These are phyloP conservation scores for Rallus limicola DNA, from an alignment of 2,113 vertebrate species.

Conservation along the genomic window DNA sequence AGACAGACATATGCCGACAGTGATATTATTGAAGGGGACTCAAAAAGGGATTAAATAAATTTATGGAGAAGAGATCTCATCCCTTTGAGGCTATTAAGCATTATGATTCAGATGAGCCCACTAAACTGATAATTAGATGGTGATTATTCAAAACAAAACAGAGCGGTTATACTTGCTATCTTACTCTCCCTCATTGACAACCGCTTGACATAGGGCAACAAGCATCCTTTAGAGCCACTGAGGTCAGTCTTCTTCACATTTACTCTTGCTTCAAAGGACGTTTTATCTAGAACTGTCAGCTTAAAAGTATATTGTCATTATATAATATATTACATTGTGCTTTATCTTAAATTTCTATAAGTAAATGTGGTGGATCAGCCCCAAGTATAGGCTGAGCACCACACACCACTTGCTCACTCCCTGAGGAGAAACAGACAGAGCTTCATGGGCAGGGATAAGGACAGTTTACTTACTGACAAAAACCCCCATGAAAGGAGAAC, in stretches of 20 bases:
- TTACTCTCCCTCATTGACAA: background rate
- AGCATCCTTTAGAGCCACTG: background rate
- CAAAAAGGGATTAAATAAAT: background rate
- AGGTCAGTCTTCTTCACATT: background rate
- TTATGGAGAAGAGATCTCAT: background rate
- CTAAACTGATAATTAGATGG: background rate
- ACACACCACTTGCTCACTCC: no score
- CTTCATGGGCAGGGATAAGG: no score
- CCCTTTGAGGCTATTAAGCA: background rate
- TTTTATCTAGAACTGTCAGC: background rate
- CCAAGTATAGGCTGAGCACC: no score
- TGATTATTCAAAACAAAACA: background rate
- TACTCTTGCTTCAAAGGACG: background rate
- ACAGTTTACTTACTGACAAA: no score
- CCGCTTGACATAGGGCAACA: background rate
- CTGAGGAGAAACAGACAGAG: no score
- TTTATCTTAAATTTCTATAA: background rate
- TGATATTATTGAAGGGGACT: background rate
- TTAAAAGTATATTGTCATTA: background rate
- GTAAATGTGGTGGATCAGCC: no score
- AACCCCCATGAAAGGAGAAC: no score
- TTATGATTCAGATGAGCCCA: background rate
- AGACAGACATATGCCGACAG: background rate
- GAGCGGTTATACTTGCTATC: background rate
- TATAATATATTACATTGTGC: background rate